A percentile compares a stretch with the other conserved stretches of the same genome.
Evolutionary conservation across 2,797 vertebrate species (phyloP).

Genomic region (Acropternis orthonyx): DNA sequence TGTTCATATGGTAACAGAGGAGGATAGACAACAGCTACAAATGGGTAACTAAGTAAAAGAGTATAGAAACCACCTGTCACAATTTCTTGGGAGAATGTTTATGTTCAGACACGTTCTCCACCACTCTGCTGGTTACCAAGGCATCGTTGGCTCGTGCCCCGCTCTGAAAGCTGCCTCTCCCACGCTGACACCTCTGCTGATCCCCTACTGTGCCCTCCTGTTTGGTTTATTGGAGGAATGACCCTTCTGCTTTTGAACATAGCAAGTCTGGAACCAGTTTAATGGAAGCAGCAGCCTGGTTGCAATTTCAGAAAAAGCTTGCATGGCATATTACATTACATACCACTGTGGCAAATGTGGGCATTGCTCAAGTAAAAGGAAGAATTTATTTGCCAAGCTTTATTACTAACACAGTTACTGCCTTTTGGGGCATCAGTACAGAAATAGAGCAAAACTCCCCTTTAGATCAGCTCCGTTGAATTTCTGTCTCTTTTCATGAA

Average conservation of each 20-base stretch:
- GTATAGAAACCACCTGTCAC: conserved; percentile 39
- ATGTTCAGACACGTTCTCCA: not conserved
- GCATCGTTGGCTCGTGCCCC: not conserved
- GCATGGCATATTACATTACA: not conserved
- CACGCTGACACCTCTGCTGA: not conserved
- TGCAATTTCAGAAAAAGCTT: not conserved
- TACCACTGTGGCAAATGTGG: not conserved
- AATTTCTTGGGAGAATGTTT: not conserved
- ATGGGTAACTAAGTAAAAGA: conserved; percentile 39
- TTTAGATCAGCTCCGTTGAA: not conserved
- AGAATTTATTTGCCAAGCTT: not conserved
- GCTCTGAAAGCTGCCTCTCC: not conserved
- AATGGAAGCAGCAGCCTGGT: not conserved
- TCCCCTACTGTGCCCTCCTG: not conserved
- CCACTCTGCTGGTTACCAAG: not conserved
- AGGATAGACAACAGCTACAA: conserved; percentile 59
- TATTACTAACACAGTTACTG: not conserved
- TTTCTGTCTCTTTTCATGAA: conserved; percentile 35
- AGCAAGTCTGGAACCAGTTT: not conserved
- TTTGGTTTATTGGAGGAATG: not conserved
- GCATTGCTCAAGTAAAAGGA: not conserved
- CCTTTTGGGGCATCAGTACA: not conserved
- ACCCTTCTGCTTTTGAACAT: not conserved
- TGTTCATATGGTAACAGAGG: conserved; percentile 68
- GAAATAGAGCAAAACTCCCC: not conserved